phyloP scores from a whole-genome alignment of 2,113 vertebrate genomes.

The Oreochromis aureus region DNA sequence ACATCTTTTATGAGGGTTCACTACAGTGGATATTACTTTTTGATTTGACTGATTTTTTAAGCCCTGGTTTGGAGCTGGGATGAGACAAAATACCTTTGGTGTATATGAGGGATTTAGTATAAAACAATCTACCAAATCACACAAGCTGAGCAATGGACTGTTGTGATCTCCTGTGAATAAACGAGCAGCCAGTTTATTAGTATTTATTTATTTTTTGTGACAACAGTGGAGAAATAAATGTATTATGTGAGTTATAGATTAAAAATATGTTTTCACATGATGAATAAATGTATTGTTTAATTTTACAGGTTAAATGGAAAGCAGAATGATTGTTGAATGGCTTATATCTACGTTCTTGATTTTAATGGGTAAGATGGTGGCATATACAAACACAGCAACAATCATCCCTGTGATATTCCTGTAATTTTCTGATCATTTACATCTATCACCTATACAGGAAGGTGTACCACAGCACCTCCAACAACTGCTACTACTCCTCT shows the following conservation, averaged over 20 bases:
- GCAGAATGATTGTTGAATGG: background rate
- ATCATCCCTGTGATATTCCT: background rate
- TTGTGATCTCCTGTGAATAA: background rate
- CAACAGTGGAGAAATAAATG: background rate
- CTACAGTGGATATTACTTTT: too few relatives aligned
- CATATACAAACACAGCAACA: background rate
- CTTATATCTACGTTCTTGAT: background rate
- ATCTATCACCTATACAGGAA: background rate
- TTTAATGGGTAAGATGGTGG: background rate
- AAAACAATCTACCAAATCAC: too few relatives aligned
- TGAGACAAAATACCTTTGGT: too few relatives aligned
- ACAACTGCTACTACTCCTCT: too few relatives aligned
- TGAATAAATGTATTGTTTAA: background rate
- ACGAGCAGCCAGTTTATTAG: background rate
- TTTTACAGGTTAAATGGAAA: background rate
- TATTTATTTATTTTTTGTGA: background rate
- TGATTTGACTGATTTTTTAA: too few relatives aligned
- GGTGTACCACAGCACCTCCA: too few relatives aligned
- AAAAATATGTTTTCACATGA: background rate
- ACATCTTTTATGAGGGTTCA: too few relatives aligned
- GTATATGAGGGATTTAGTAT: too few relatives aligned
- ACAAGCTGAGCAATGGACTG: too few relatives aligned
- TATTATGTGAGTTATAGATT: background rate
- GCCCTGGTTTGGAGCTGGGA: too few relatives aligned
- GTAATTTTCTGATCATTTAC: background rate